Evolutionary conservation across 2,113 vertebrate genomes (phyloP).

Genomic region (Apistogramma diplotaenia): DNA sequence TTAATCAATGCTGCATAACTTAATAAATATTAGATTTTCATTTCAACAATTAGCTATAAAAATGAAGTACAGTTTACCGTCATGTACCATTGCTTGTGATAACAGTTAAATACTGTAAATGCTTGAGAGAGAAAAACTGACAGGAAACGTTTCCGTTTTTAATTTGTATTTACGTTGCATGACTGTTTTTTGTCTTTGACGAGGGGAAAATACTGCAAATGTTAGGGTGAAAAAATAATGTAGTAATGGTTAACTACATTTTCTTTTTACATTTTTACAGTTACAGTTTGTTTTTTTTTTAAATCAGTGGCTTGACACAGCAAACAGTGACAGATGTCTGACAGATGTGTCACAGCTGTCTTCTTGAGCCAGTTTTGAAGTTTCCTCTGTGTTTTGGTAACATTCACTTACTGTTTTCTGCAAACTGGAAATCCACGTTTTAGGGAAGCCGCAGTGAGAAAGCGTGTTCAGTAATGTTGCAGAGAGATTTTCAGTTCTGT

Average conservation of each 20-base stretch:
- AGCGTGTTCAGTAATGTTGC: background rate
- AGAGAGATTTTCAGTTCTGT: background rate
- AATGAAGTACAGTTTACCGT: background rate
- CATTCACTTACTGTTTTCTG: background rate
- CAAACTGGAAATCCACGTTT: background rate
- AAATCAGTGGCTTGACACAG: background rate
- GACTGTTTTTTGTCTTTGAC: background rate
- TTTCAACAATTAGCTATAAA: background rate
- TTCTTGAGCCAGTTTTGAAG: background rate
- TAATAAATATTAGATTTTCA: background rate
- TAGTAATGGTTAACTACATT: too few relatives aligned
- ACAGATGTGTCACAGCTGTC: background rate
- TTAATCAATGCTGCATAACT: too few relatives aligned
- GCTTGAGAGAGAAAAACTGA: background rate
- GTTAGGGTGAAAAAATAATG: background rate
- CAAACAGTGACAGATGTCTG: background rate
- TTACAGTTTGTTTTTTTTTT: background rate
- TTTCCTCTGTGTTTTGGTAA: background rate
- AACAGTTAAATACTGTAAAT: background rate
- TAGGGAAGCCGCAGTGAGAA: background rate
- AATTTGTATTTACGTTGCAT: background rate
- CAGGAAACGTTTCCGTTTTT: background rate
- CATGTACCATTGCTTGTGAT: background rate
- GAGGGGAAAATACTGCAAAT: background rate
- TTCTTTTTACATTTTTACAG: background rate